A percentile compares a stretch with the other conserved stretches of the same genome.
These are phyloP conservation scores for Hemicentrotus pulcherrimus DNA, from an alignment of 35 echinoderm and acorn worm genomes.

Conservation along the genomic window DNA sequence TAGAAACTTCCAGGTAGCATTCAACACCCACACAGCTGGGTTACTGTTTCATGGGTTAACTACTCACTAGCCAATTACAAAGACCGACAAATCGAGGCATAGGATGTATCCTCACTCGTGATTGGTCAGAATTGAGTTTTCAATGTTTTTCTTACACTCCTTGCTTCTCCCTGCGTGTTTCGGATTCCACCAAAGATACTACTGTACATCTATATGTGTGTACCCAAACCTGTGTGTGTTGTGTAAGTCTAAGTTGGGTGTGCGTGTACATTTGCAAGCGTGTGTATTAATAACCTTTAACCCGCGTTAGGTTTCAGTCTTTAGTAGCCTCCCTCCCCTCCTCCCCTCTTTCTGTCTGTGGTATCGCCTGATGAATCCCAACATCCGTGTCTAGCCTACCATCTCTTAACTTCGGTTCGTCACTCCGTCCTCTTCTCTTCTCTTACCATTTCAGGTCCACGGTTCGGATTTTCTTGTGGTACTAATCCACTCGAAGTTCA, in stretches of 20 bases:
- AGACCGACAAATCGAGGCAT: background rate
- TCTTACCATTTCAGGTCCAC: background rate
- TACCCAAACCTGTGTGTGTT: background rate
- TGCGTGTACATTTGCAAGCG: background rate
- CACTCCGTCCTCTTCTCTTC: constrained; percentile 32
- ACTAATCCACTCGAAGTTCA: constrained; percentile 7
- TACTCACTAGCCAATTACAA: background rate
- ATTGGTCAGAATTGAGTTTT: background rate
- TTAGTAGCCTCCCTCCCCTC: constrained; percentile 32
- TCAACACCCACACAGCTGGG: constrained; percentile 21
- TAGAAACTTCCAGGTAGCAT: constrained; percentile 21
- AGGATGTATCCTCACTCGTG: background rate
- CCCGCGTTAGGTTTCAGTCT: constrained; percentile 36
- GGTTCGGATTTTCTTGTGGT: constrained; percentile 20
- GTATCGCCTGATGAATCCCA: constrained; percentile 13
- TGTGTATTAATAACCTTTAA: constrained; percentile 40
- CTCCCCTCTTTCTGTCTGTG: constrained; percentile 33
- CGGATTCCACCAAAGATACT: constrained; percentile 22
- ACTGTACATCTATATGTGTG: background rate
- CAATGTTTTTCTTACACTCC: constrained; percentile 12
- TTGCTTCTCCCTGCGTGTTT: constrained; percentile 23
- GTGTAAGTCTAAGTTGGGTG: background rate
- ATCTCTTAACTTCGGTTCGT: constrained; percentile 13
- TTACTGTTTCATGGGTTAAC: background rate
- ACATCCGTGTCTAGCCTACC: background rate